A percentile compares a stretch with the other conserved stretches of the same genome.
Conservation (phyloP, 2,113 vertebrate species). For the Dendropsophus ebraccatus region DNA sequence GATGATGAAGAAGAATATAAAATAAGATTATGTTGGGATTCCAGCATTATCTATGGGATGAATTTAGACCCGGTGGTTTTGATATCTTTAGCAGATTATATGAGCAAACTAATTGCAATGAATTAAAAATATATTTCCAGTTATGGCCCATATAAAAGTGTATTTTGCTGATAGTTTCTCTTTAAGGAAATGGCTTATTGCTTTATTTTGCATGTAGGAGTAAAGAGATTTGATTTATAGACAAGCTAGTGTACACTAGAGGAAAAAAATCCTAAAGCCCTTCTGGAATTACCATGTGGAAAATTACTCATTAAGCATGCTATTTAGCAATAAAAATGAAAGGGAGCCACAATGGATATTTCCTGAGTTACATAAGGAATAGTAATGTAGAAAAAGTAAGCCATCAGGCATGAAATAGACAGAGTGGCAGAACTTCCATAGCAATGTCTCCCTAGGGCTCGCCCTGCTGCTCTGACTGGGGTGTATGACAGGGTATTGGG, state of each 20-base stretch:
- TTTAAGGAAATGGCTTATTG: conserved; percentile 46
- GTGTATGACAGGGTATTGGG: neutral
- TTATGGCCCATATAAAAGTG: conserved; percentile 9
- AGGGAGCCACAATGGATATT: conserved; percentile 40
- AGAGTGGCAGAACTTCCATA: conserved; percentile 14
- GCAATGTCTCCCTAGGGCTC: conserved; percentile 21
- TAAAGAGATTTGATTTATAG: conserved; percentile 47
- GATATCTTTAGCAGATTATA: neutral
- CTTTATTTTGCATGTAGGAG: conserved; percentile 37
- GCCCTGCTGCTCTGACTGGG: neutral
- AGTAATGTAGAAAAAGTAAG: conserved; percentile 36
- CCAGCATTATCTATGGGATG: neutral
- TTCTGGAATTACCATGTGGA: conserved; percentile 53
- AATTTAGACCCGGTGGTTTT: neutral
- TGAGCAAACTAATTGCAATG: neutral
- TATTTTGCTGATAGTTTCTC: conserved; percentile 24
- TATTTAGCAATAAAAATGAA: conserved; percentile 46
- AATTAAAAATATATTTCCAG: conserved; percentile 3
- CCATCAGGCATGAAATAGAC: conserved; percentile 33
- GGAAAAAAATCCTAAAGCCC: conserved; percentile 42
- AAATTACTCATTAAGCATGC: conserved; percentile 44
- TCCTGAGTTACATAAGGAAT: conserved; percentile 31
- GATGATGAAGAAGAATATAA: neutral
- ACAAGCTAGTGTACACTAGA: conserved; percentile 26
- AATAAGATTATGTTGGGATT: neutral